A percentile compares a stretch with the other conserved stretches of the same genome.
These are phyloP conservation scores for Grallaria varia DNA, from an alignment of 2,113 vertebrate species.

Conservation along the genomic window DNA sequence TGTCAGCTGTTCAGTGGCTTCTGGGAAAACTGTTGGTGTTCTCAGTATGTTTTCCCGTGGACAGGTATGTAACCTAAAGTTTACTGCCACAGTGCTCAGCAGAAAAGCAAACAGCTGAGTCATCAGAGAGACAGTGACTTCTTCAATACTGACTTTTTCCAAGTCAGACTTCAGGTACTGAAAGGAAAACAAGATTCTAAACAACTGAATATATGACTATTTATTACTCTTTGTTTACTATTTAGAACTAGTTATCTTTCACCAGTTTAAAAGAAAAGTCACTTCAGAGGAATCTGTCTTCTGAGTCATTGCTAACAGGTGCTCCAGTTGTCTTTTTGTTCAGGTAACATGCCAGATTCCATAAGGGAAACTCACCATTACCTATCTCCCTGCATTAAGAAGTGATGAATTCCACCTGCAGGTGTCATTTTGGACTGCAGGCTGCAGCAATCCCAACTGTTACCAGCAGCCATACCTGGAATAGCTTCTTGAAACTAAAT, in stretches of 20 bases:
- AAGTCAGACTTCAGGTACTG: neutral
- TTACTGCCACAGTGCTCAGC: slow-evolving; percentile 1
- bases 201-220: neutral
- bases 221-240: neutral
- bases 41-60: neutral
- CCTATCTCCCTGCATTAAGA: neutral
- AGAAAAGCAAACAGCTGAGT: neutral
- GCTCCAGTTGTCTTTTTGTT: neutral
- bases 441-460: neutral
- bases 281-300: neutral
- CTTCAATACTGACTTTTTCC: neutral
- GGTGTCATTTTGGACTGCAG: neutral
- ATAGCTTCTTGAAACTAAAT: neutral
- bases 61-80: neutral
- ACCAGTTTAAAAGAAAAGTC: neutral
- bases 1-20: slow-evolving; percentile 8
- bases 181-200: neutral
- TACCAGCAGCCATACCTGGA: neutral
- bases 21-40: neutral
- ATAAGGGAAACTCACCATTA: neutral
- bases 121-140: slow-evolving; percentile 10
- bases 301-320: neutral
- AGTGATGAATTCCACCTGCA: neutral
- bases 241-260: neutral
- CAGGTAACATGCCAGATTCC: neutral